Percentiles rank a stretch among this genome's conserved stretches.
These are phyloP conservation scores for Plagodis dolabraria DNA, from an alignment of 2,888 invertebrate genomes.

Conservation along the genomic window DNA sequence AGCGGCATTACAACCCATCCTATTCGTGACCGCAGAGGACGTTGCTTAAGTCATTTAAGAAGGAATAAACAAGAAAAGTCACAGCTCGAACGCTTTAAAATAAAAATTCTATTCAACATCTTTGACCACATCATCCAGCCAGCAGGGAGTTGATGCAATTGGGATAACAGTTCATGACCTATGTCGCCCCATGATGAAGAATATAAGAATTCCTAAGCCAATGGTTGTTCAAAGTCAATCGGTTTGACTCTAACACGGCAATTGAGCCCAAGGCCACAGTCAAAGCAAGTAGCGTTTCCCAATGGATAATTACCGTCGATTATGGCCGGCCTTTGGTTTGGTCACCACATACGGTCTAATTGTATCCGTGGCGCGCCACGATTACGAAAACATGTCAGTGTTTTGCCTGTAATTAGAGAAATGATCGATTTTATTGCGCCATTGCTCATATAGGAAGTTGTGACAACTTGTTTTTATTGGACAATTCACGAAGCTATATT, in stretches of 20 bases:
- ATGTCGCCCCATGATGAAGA: too few relatives aligned
- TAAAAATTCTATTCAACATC: too few relatives aligned
- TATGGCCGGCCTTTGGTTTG: slow-evolving; percentile 39
- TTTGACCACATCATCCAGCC: too few relatives aligned
- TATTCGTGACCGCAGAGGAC: too few relatives aligned
- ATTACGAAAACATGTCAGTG: slow-evolving; percentile 69
- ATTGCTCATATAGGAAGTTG: slow-evolving; percentile 5
- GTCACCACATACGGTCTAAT: slow-evolving; percentile 73
- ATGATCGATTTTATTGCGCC: slow-evolving; percentile 29
- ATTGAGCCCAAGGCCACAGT: slow-evolving; percentile 38
- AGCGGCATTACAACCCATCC: too few relatives aligned
- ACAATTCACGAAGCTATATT: too few relatives aligned
- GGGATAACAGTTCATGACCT: too few relatives aligned
- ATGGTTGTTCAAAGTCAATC: slow-evolving; percentile 34
- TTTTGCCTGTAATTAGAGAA: slow-evolving; percentile 43
- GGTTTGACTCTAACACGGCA: slow-evolving; percentile 30
- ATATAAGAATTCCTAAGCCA: neutral
- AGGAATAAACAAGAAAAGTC: too few relatives aligned
- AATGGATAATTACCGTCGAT: slow-evolving; percentile 42
- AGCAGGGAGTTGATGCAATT: too few relatives aligned
- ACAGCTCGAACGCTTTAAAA: too few relatives aligned
- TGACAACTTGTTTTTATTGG: neutral
- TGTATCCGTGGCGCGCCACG: slow-evolving; percentile 63
- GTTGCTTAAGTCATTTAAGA: too few relatives aligned
- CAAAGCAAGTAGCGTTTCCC: slow-evolving; percentile 49